Evolutionary conservation across 2,888 invertebrate genomes (phyloP), one percentile per base, ranked within the genome.

Genomic region (Xestia c-nigrum): DNA sequence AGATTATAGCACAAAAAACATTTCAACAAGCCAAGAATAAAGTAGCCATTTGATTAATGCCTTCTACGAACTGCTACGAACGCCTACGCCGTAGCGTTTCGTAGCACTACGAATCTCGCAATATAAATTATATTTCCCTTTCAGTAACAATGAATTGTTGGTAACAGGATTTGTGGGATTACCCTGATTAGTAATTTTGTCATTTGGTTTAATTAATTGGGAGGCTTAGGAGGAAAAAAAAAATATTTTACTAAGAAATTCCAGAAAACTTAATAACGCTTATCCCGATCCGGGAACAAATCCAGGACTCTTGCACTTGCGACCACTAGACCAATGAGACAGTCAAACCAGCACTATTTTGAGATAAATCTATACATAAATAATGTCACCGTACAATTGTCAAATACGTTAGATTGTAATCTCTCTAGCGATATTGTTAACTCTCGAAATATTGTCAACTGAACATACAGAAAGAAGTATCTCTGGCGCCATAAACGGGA

Each of bases 41-140:
- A 55, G 40, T 68, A 66, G 19, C 40, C 16, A 40, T 21, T 55
- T 74, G 63, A 80, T 78, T 75, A 71, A 76, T 82, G 61, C 61
- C n/a, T 24, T 68, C 84, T 85, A 81, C 84, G 73, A 59, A 75
- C 16, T n/a, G 76, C 87, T 87, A 88, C 89, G 84, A 19, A 80
- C 61, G 74, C 74, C 86, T 89, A 87, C 88, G 85, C 67, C 85
- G 84, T 87, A 82, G 79, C 71, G 3, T 38, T 77, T 69, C 85
- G 82, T 85, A 85, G 85, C 76, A 76, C 80, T 87, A 76, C 77
- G 67, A 78, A 75, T 59, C 19, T 50, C 19, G 38, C 24, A 14
- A 21, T 74, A 71, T 50, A 74, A 77, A 72, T 76, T 71, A 68
- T 52, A 55, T 81, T 78, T 61, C 4, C 19, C 47, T 70, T 76